These are phyloP conservation scores for Rhadina sibilatrix DNA, from an alignment of 2,113 vertebrate genomes.

Conservation along the genomic window DNA sequence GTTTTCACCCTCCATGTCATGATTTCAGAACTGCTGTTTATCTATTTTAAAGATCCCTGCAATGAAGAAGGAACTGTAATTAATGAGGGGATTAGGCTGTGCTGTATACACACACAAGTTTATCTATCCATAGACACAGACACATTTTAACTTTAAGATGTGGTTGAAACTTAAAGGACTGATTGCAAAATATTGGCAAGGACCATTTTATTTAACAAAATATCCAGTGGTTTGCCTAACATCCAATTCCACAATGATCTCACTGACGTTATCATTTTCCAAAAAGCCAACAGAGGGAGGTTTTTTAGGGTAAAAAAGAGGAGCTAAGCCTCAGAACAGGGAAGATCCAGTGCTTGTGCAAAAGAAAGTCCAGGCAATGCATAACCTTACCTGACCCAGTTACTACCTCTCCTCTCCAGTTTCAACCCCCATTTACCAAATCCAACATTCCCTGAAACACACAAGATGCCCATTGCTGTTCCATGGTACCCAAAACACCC, in stretches of 20 bases:
- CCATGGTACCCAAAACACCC: background rate
- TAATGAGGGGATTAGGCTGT: conserved; percentile 22
- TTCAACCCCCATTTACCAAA: background rate
- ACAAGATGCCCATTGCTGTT: background rate
- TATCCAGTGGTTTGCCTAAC: conserved; percentile 39
- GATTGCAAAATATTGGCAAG: conserved; percentile 41
- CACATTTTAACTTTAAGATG: conserved; percentile 17
- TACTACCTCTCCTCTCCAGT: background rate
- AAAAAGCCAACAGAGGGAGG: background rate
- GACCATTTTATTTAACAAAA: conserved; percentile 18
- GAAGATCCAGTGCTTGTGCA: background rate
- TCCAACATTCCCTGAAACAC: background rate
- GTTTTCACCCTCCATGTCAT: conserved; percentile 43
- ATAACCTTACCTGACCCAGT: conserved; percentile 31
- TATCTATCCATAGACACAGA: background rate
- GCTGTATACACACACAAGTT: background rate
- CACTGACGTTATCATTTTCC: conserved; percentile 49
- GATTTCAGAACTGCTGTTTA: conserved; percentile 47
- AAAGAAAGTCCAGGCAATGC: conserved; percentile 4
- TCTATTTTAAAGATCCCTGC: conserved; percentile 47
- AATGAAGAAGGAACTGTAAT: conserved; percentile 11
- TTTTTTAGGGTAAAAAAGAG: conserved; percentile 49
- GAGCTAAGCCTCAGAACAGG: background rate
- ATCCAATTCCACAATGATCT: conserved; percentile 37
- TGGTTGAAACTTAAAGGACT: conserved; percentile 21